Evolutionary conservation across 1,140 invertebrate genomes (phyloP).

Genomic region (Solenopsis invicta): DNA sequence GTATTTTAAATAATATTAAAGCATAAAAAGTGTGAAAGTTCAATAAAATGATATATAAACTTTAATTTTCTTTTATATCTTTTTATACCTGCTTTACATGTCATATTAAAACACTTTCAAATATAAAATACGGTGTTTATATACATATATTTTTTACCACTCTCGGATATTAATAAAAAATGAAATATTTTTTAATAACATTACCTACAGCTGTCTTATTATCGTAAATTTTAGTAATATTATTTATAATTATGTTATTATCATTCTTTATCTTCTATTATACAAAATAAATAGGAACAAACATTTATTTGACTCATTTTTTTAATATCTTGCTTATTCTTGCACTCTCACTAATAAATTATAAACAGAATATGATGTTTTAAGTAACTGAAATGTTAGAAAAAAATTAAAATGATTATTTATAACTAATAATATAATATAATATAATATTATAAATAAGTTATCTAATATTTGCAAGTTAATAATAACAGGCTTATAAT

Average conservation of each 20-base stretch:
- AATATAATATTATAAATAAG: no score
- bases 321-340: background rate
- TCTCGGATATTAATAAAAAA: no score
- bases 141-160: background rate
- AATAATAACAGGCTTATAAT: no score
- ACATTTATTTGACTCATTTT: background rate
- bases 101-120: background rate
- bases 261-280: background rate
- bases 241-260: no score
- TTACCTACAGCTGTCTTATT: background rate
- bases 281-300: background rate
- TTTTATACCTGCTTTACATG: background rate
- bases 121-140: background rate
- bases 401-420: background rate
- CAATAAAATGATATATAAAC: background rate
- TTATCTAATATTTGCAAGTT: no score
- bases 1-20: background rate
- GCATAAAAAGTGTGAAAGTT: background rate
- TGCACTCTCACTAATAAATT: constrained; percentile 52
- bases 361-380: constrained; percentile 63
- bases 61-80: background rate
- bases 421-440: background rate
- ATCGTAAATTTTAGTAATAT: no score
- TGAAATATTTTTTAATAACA: background rate
- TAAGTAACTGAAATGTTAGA: constrained; percentile 58